phyloP scores from a whole-genome alignment of 2,888 invertebrate genomes.

The Campopleginae sp. region DNA sequence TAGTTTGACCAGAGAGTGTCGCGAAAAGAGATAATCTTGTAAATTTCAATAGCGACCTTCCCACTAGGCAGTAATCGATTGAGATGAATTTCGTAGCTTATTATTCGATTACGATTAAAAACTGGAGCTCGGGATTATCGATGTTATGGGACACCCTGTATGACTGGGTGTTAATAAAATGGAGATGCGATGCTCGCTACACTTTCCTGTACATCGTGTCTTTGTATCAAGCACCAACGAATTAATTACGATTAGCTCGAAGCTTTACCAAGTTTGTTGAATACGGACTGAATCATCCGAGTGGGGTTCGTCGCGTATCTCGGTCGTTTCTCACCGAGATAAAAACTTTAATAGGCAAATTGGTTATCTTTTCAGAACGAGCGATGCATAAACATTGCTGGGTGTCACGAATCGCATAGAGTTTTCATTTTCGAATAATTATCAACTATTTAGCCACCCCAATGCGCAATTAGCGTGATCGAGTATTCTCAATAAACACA shows the following conservation, averaged over 20 bases:
- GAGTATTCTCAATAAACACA: background rate
- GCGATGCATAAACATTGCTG: background rate
- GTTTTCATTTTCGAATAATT: background rate
- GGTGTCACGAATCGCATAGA: background rate
- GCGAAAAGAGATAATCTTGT: background rate
- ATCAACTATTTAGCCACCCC: background rate
- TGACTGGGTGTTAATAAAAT: background rate
- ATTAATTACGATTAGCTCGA: slow-evolving; percentile 6
- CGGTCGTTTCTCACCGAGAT: slow-evolving; percentile 12
- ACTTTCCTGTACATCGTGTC: slow-evolving; percentile 3
- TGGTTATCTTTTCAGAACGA: background rate
- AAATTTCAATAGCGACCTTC: background rate
- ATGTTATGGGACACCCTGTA: background rate
- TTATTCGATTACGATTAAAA: background rate
- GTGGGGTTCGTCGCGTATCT: slow-evolving; percentile 1
- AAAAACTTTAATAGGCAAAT: background rate
- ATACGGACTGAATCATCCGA: background rate
- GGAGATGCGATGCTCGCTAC: slow-evolving; percentile 10
- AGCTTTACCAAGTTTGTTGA: slow-evolving; percentile 4
- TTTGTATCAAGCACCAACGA: background rate
- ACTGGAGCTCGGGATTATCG: background rate
- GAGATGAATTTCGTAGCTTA: background rate
- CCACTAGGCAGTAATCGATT: background rate
- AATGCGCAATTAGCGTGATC: background rate
- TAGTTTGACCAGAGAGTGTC: background rate